Conservation (phyloP, 1,140 invertebrate genomes). For the Drosophila baimaii region DNA sequence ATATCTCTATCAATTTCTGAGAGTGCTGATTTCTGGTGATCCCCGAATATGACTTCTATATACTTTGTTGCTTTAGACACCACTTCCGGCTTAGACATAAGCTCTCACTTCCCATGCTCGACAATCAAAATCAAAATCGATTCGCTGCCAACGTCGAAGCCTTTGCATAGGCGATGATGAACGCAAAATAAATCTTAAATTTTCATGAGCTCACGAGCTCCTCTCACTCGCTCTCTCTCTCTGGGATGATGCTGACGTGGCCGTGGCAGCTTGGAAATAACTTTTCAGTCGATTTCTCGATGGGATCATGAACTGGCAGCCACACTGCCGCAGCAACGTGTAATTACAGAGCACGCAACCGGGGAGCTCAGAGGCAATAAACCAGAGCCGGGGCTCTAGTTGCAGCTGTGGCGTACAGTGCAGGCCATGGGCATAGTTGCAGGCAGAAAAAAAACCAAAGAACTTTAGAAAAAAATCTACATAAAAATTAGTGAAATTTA, state of each 20-base stretch:
- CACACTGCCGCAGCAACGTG: conserved; percentile 33
- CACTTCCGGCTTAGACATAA: conserved; percentile 17
- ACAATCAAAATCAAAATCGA: conserved; percentile 42
- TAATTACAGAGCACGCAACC: conserved; percentile 68
- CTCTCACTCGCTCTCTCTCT: background rate
- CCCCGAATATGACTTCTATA: background rate
- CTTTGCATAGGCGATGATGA: conserved; percentile 56
- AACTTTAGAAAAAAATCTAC: no score
- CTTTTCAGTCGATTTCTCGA: conserved; percentile 70
- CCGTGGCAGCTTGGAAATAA: conserved; percentile 52
- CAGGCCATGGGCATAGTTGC: conserved; percentile 18
- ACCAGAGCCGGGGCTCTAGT: conserved; percentile 48
- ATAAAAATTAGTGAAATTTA: no score
- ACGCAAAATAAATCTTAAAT: conserved; percentile 43
- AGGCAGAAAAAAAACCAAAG: conserved; percentile 12
- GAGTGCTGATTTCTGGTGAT: background rate
- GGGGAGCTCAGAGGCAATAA: conserved; percentile 72
- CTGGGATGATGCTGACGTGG: conserved; percentile 11
- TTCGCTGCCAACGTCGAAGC: conserved; percentile 34
- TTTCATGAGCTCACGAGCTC: conserved; percentile 21
- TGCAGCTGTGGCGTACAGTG: conserved; percentile 23
- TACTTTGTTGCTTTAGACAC: conserved; percentile 5
- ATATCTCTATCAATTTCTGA: background rate
- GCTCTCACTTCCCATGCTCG: conserved; percentile 1
- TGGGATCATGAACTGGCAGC: conserved; percentile 53